Evolutionary conservation across 2,797 vertebrate genomes (phyloP), one percentile per base, ranked within the genome.

Genomic region (Chromobotia macracanthus): DNA sequence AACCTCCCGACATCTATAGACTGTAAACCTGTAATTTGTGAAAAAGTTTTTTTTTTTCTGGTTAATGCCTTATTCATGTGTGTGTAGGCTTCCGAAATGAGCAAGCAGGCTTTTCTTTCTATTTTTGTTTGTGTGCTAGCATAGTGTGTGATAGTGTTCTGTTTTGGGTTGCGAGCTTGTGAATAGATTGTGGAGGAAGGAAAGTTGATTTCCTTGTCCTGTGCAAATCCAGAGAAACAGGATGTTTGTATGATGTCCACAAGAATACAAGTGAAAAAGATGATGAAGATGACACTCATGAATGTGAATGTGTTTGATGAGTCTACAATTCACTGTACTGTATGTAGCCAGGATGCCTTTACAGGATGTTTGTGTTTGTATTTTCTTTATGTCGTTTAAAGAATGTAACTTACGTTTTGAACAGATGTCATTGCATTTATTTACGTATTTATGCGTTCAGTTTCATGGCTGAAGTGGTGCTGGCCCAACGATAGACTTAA

Each of bases 141-240:
- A 68, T 70, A 86, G 38, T 75, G 46, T 72, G 48, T 61, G 21
- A 63, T 38, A 23, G 23, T 15, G n/a, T 67, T 25, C 38, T 31
- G 72, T 63, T 65, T 56, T 69, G 61, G 70, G 69, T 46, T 72
- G 11, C 50, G 19, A 77, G 74, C 21, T 56, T 80, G 53, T 50
- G 66, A 74, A 75, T 79, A 71, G 82, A 86, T 79, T 77, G 77
- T 84, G 86, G 64, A 75, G 91, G 91, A 93, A 93, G 91, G 91
- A 92, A 92, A 87, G 87, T 82, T 82, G 82, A 89, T 90, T 88
- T 91, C 81, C 90, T 85, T 87, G 58, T 81, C 81, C 77, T 86
- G 86, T 78, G 86, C 50, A 87, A 86, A 89, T 88, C 86, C 83
- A 79, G 84, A 87, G 77, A 89, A 92, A 91, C 90, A 93, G 92